A percentile compares a stretch with the other conserved stretches of the same genome.
Evolutionary conservation across 2,797 vertebrate genomes (phyloP).

Genomic region (Bucorvus abyssinicus): DNA sequence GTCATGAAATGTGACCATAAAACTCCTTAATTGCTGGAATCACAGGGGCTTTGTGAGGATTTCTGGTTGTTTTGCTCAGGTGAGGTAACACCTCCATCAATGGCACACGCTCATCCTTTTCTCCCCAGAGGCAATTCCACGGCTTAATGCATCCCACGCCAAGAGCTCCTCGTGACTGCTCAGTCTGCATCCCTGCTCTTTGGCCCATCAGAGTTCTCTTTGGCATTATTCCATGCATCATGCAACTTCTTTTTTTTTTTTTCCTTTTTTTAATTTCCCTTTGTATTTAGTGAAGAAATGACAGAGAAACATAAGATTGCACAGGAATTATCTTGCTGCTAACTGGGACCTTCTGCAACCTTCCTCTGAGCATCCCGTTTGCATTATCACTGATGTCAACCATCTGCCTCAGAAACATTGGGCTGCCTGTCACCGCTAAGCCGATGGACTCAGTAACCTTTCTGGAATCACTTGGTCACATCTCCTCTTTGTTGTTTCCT

Average conservation of each 20-base stretch:
- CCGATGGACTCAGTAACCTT: background rate
- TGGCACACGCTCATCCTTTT: background rate
- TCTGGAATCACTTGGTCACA: background rate
- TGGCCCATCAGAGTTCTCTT: background rate
- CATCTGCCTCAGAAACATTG: background rate
- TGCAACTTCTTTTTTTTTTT: background rate
- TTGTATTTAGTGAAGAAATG: background rate
- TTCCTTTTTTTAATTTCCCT: background rate
- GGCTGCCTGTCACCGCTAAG: background rate
- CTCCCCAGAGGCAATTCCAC: background rate
- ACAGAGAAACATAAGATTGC: background rate
- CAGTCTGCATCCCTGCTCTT: background rate
- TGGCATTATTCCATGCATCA: rapidly evolving
- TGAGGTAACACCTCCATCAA: background rate
- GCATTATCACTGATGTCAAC: background rate
- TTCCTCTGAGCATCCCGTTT: background rate
- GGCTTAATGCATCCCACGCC: background rate
- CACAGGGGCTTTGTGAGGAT: background rate
- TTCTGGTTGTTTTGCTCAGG: background rate
- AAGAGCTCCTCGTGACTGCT: background rate
- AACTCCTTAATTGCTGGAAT: background rate
- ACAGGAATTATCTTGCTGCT: background rate
- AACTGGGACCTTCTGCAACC: background rate
- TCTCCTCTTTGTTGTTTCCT: background rate
- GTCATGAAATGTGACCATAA: background rate